These are phyloP conservation scores for Listronotus bonariensis DNA, from an alignment of 1,140 invertebrate species.

Conservation along the genomic window DNA sequence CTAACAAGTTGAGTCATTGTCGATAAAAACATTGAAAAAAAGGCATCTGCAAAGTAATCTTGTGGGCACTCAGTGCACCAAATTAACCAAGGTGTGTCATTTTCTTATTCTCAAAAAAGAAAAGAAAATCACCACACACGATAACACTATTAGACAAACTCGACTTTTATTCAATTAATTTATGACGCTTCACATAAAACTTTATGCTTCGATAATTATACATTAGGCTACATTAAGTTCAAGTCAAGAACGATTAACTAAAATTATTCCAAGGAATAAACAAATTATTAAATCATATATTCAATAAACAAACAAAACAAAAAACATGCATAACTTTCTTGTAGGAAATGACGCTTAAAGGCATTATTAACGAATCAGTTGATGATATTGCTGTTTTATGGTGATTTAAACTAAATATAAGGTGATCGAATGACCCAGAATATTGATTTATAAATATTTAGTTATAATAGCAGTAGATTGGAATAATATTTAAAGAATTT, in stretches of 20 bases:
- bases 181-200: neutral
- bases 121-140: neutral
- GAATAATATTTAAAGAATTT: too few relatives aligned
- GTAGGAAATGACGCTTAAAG: too few relatives aligned
- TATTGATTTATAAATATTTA: neutral
- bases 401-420: too few relatives aligned
- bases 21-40: too few relatives aligned
- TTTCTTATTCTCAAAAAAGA: neutral
- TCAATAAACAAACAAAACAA: neutral
- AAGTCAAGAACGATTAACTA: neutral
- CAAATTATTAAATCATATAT: slow-evolving; percentile 1
- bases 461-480: too few relatives aligned
- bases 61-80: too few relatives aligned
- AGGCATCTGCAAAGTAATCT: too few relatives aligned
- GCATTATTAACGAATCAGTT: too few relatives aligned
- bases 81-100: too few relatives aligned
- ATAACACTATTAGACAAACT: neutral
- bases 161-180: slow-evolving; percentile 9
- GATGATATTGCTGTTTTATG: too few relatives aligned
- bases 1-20: too few relatives aligned
- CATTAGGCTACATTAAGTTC: slow-evolving; percentile 7
- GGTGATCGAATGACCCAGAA: neutral
- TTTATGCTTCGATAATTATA: slow-evolving; percentile 11
- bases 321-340: too few relatives aligned
- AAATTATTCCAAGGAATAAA: neutral